These are phyloP conservation scores for Cryptops parisi DNA, from an alignment of 2,888 invertebrate species.

Conservation along the genomic window DNA sequence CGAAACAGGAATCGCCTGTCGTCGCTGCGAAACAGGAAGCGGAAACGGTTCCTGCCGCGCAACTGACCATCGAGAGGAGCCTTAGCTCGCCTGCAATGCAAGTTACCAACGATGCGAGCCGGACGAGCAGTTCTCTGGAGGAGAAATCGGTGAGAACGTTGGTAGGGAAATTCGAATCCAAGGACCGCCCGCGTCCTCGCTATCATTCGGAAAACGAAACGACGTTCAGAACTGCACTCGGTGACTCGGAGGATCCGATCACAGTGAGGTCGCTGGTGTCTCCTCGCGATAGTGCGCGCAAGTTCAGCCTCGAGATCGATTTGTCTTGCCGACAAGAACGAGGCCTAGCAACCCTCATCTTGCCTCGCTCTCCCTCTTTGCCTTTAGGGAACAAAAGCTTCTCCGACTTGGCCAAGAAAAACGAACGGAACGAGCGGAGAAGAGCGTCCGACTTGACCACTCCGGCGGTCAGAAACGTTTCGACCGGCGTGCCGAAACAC, in stretches of 20 bases:
- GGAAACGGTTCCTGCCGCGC: background rate
- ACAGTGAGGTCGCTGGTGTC: background rate
- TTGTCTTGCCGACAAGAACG: background rate
- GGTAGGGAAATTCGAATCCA: conserved; percentile 58
- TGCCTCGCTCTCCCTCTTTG: background rate
- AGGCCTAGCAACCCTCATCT: too few relatives aligned
- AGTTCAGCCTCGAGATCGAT: background rate
- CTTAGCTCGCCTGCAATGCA: background rate
- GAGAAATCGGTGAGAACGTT: conserved; percentile 57
- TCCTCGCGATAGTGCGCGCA: background rate
- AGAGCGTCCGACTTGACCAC: background rate
- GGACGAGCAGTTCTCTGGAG: conserved; percentile 29
- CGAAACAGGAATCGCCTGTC: background rate
- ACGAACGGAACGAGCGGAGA: background rate
- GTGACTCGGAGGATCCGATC: background rate
- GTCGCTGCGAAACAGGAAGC: conserved; percentile 12
- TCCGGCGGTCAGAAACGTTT: too few relatives aligned
- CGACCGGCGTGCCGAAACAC: background rate
- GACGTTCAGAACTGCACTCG: conserved; percentile 8
- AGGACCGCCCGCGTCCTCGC: conserved; percentile 19
- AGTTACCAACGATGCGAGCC: background rate
- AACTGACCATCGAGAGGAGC: background rate
- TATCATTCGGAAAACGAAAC: conserved; percentile 25
- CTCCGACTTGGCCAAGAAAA: background rate
- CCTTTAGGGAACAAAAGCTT: background rate